Evolutionary conservation across 2,888 invertebrate species (phyloP), one percentile per base, ranked within the genome.

Genomic region (Thyatira batis): DNA sequence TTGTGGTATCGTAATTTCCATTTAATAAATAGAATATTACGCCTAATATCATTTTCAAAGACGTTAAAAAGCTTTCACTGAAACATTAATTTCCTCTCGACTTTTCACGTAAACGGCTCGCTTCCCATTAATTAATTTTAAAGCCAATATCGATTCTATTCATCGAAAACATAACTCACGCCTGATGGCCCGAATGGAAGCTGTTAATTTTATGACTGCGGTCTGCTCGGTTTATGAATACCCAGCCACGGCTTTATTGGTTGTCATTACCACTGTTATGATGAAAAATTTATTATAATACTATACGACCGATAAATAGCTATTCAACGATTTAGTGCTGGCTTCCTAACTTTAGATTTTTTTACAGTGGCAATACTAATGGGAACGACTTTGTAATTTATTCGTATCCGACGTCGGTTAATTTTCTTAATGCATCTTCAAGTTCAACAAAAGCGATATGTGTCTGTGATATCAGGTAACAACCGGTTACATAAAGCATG

Each of bases 191-290:
- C 59, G 63, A 71, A 74, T 77, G 64, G 69, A 58, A 60, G 74
- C 71, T 71, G 75, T 83, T 80, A 78, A 83, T 75, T 85, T 84
- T 79, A 84, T 73, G 70, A 63, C 69, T 65, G 72, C 63, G 73
- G 73, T 76, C 63, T 57, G 63, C 61, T 65, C 63, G 58, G 65
- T 72, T 78, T 78, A 78, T 72, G 74, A 77, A 74, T 73, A 65
- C 53, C 53, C 52, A 57, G 53, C 67, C 61, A 57, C 67, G 60
- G 56, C 67, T 80, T 80, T 78, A 82, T 78, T 74, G 67, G 68
- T 71, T 76, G 77, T 77, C 78, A 76, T 79, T 80, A 78, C 71
- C 55, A 55, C 43, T 62, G 68, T 72, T 72, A 76, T 61, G 65
- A 64, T 56, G 49, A 61, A 63, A 52, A 55, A 55, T 56, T 60